Evolutionary conservation across 2,113 vertebrate genomes (phyloP), one percentile per base, ranked within the genome.

Genomic region (Myotis lucifugus): DNA sequence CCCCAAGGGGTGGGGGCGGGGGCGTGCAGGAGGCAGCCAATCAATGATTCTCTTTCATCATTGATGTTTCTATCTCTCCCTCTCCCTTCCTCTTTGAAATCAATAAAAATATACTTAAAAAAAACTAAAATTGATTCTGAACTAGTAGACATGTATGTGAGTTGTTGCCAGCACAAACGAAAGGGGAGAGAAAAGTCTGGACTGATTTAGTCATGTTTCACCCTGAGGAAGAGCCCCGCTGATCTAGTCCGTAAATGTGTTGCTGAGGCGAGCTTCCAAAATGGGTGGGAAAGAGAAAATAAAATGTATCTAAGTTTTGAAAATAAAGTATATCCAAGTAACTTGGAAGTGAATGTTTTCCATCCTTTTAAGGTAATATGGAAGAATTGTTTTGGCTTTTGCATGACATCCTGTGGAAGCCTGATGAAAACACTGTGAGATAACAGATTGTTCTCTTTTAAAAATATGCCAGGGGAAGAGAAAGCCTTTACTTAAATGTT

Each of bases 361-460:
- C 64, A 90, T 23, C 48, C 54, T 89, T 91, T 84, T 79, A 89
- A 76, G 66, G 77, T 52, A 89, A 54, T 34, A 66, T 1, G 37
- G 85, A 86, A 81, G 61, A 25, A 73, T 59, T 78, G 56, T 86
- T 88, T 88, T 74, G 59, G 66, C 61, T 93, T 93, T 77, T 84
- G 37, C 32, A 8, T 73, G 76, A 52, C 54, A 61, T 74, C 54
- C 85, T 72, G 25, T 32, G 56, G 32, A 11, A 3, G 52, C 19
- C 67, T 88, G 52, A 81, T 59, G 56, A 90, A 90, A 87, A 93
- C 19, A 61, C 59, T 6, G 23, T 70, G n/a, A 92, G 66, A 73
- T 69, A 93, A 78, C 48, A 83, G 42, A 86, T 78, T 89, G 25
- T 67, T 54, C 67, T 27, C 52, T 21, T 77, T 42, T 69, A 59